Percentiles rank a stretch among this genome's conserved stretches.
These are phyloP conservation scores for Tyria jacobaeae DNA, from an alignment of 2,888 invertebrate genomes.

Conservation along the genomic window DNA sequence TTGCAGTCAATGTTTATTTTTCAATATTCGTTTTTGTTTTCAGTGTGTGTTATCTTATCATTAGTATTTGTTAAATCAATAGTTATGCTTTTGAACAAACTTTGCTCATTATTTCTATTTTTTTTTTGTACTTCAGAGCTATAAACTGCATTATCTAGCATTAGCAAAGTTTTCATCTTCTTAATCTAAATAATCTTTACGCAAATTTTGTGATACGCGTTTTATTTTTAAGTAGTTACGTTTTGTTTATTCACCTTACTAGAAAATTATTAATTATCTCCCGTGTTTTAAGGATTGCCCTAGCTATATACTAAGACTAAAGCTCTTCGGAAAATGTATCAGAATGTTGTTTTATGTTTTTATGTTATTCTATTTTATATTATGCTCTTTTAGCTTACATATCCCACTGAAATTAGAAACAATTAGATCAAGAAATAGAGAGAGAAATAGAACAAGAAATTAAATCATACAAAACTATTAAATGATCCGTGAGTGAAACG, in stretches of 20 bases:
- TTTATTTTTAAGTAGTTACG: neutral
- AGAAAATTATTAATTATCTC: slow-evolving; percentile 60
- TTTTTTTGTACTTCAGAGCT: neutral
- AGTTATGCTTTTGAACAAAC: neutral
- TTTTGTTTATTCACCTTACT: neutral
- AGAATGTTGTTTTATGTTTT: slow-evolving; percentile 44
- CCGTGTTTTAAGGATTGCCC: slow-evolving; percentile 67
- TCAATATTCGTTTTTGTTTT: neutral
- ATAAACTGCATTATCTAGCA: slow-evolving; percentile 14
- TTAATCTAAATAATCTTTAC: slow-evolving; percentile 42
- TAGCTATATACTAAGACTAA: slow-evolving; percentile 26
- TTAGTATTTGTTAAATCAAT: too few species aligned
- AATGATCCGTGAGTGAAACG: too few species aligned
- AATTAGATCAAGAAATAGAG: too few species aligned
- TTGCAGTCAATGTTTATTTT: neutral
- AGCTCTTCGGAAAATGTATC: slow-evolving; percentile 39
- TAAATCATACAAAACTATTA: too few species aligned
- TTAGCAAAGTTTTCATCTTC: slow-evolving; percentile 51
- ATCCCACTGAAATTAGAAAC: neutral
- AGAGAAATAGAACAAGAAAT: too few species aligned
- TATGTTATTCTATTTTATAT: slow-evolving; percentile 42
- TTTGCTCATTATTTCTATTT: neutral
- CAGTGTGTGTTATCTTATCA: too few species aligned
- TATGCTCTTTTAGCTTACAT: neutral
- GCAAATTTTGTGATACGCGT: neutral